phyloP scores from a whole-genome alignment of 2,113 vertebrate genomes.

The Tragelaphus strepsiceros region DNA sequence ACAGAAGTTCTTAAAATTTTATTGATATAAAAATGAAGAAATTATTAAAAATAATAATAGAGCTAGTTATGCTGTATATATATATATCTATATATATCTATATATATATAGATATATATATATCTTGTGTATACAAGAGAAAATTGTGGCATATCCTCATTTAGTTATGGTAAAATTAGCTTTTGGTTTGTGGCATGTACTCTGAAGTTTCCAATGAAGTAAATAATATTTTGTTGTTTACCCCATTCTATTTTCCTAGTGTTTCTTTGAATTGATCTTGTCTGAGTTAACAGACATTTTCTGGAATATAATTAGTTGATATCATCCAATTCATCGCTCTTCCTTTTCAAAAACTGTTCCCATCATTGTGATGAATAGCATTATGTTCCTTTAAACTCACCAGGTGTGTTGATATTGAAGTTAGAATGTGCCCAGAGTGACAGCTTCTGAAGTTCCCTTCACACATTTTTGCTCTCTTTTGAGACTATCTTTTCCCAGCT shows the following conservation, averaged over 20 bases:
- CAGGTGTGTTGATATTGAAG: background rate
- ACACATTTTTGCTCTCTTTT: background rate
- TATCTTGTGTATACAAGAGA: background rate
- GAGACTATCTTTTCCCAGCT: background rate
- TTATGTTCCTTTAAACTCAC: background rate
- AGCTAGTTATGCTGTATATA: background rate
- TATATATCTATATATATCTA: too few species aligned
- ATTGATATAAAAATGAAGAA: background rate
- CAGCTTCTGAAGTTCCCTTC: background rate
- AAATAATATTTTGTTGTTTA: conserved; percentile 10
- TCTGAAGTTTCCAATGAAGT: background rate
- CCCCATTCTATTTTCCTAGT: background rate
- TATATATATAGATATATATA: too few species aligned
- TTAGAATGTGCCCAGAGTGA: background rate
- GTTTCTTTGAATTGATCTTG: conserved; percentile 43
- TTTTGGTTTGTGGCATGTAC: background rate
- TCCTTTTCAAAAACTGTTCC: background rate
- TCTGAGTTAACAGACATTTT: conserved; percentile 33
- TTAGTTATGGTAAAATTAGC: background rate
- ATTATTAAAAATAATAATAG: background rate
- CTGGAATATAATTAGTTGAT: background rate
- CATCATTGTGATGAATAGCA: background rate
- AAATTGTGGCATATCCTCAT: background rate
- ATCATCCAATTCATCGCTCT: conserved; percentile 1
- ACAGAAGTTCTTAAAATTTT: background rate